Conservation (phyloP, 2,888 invertebrate species). For the Anthoptus insignis region DNA sequence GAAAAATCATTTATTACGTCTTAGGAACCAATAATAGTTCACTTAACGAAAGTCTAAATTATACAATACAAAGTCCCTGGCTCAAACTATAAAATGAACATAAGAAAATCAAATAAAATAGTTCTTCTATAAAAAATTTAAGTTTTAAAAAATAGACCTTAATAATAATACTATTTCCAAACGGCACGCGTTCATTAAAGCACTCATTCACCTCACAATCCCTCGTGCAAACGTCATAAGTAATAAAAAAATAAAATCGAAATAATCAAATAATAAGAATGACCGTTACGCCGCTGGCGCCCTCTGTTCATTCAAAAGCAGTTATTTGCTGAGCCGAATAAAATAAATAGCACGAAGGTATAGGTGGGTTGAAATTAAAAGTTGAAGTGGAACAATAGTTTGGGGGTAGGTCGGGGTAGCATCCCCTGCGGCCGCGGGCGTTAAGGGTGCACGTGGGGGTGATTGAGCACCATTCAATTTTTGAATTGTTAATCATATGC, state of each 20-base stretch:
- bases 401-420: conserved; percentile 35
- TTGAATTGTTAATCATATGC: conserved; percentile 35
- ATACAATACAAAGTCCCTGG: too few relatives aligned
- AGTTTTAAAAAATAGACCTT: conserved; percentile 3
- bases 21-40: too few relatives aligned
- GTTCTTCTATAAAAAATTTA: too few relatives aligned
- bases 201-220: conserved; percentile 30
- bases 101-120: too few relatives aligned
- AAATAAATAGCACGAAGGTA: conserved; percentile 56
- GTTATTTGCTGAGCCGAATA: conserved; percentile 57
- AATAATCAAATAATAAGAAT: conserved; percentile 54
- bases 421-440: conserved; percentile 52
- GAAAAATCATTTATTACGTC: too few relatives aligned
- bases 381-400: conserved; percentile 59
- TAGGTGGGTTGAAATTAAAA: conserved; percentile 62
- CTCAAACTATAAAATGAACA: too few relatives aligned
- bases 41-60: too few relatives aligned
- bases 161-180: conserved; percentile 33
- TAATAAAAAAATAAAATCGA: conserved; percentile 33
- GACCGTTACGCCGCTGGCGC: conserved; percentile 59
- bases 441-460: conserved; percentile 44
- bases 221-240: conserved; percentile 34
- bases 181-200: conserved; percentile 34
- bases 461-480: conserved; percentile 35
- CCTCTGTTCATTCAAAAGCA: conserved; percentile 56